phyloP scores from a whole-genome alignment of 1,140 invertebrate genomes.

The Lethrus apterus region DNA sequence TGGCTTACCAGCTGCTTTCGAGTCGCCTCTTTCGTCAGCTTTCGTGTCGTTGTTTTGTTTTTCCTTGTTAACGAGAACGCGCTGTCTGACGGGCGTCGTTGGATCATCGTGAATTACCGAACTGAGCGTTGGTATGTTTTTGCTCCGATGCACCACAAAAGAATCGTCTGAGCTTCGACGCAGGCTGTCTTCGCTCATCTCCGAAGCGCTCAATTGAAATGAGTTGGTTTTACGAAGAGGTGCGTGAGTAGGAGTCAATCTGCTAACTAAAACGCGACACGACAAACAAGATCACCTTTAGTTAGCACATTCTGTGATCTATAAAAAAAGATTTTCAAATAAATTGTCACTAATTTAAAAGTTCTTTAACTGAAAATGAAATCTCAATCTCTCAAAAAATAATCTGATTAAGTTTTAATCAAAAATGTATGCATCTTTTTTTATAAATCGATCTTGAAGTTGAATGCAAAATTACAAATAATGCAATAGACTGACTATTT shows the following conservation, averaged over 20 bases:
- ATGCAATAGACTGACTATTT: too few relatives aligned
- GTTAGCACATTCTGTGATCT: too few relatives aligned
- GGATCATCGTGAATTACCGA: conserved; percentile 48
- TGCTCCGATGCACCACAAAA: conserved; percentile 73
- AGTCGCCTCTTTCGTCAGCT: conserved; percentile 54
- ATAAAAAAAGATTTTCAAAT: not conserved
- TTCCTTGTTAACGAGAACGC: conserved; percentile 52
- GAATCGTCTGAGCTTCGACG: conserved; percentile 50
- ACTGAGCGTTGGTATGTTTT: conserved; percentile 69
- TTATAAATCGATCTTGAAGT: too few relatives aligned
- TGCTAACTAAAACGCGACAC: conserved; percentile 40
- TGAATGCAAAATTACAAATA: too few relatives aligned
- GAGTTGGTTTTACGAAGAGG: conserved; percentile 37
- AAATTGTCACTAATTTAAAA: not conserved
- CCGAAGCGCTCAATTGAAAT: conserved; percentile 36
- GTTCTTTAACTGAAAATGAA: too few relatives aligned
- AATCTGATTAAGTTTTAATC: too few relatives aligned
- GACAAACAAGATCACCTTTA: conserved; percentile 6
- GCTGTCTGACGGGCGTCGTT: conserved; percentile 45
- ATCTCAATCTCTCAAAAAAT: too few relatives aligned
- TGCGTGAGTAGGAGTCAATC: conserved; percentile 44
- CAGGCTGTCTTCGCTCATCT: conserved; percentile 40
- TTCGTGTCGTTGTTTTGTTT: conserved; percentile 54
- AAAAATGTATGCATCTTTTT: too few relatives aligned
- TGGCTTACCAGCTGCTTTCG: conserved; percentile 67